These are phyloP conservation scores for Drosophila incognita DNA, from an alignment of 2,888 invertebrate species.

Conservation along the genomic window DNA sequence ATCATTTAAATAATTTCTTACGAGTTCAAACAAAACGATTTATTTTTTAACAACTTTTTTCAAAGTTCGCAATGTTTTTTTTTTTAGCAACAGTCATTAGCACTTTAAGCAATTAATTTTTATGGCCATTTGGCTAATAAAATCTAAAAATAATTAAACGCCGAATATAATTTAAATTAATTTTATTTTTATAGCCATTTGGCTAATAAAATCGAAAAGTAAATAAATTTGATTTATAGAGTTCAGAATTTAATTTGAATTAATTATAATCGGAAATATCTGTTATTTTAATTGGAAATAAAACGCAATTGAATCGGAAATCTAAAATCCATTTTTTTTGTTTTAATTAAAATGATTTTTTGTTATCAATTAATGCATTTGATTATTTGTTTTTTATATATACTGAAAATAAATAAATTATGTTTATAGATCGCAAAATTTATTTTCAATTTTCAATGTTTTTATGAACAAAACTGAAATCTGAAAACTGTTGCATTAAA, in stretches of 20 bases:
- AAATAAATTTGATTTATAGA: background rate
- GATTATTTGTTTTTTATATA: background rate
- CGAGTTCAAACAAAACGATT: background rate
- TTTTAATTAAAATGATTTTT: background rate
- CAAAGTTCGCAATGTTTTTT: background rate
- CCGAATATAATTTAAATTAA: background rate
- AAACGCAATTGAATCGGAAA: background rate
- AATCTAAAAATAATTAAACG: background rate
- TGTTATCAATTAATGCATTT: background rate
- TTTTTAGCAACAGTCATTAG: slow-evolving; percentile 3
- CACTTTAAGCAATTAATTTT: background rate
- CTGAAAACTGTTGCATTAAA: too few relatives aligned
- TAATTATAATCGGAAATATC: background rate
- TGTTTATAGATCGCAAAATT: background rate
- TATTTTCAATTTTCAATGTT: background rate
- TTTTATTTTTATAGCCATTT: background rate
- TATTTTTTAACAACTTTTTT: background rate
- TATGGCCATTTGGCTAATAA: too few relatives aligned
- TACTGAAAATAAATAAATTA: background rate
- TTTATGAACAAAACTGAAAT: background rate
- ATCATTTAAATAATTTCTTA: background rate
- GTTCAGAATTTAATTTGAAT: background rate
- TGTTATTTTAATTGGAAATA: rapidly evolving
- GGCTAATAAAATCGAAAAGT: background rate
- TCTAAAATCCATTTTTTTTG: background rate